A percentile compares a stretch with the other conserved stretches of the same genome.
Evolutionary conservation across 2,888 invertebrate genomes (phyloP).

Genomic region (Toxonevra muliebris): DNA sequence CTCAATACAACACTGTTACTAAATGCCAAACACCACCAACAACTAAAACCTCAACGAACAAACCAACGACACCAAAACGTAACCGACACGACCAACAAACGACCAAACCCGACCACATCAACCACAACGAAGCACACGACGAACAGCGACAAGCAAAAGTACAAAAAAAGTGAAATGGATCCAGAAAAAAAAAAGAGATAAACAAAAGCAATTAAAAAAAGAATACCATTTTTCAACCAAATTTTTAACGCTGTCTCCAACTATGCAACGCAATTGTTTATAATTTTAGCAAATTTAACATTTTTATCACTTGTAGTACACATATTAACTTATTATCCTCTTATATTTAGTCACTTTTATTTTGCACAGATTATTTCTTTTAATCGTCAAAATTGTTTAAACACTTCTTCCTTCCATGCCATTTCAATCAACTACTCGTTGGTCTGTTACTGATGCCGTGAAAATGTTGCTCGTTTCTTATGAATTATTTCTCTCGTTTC

Average conservation of each 20-base stretch:
- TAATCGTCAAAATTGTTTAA: slow-evolving; percentile 30
- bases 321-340: not conserved
- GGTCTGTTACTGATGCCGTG: slow-evolving; percentile 36
- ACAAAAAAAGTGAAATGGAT: slow-evolving; percentile 52
- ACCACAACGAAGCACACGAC: slow-evolving; percentile 27
- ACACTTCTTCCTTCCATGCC: slow-evolving; percentile 24
- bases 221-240: slow-evolving; percentile 33
- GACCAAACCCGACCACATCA: slow-evolving; percentile 35
- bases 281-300: not conserved
- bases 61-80: slow-evolving; percentile 38
- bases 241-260: not conserved
- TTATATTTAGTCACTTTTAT: slow-evolving; percentile 9
- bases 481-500: slow-evolving; percentile 28
- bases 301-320: slow-evolving; percentile 3
- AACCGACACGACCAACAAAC: slow-evolving; percentile 39
- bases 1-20: slow-evolving; percentile 25
- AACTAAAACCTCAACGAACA: slow-evolving; percentile 36
- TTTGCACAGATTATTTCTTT: slow-evolving; percentile 16
- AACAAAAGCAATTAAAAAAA: slow-evolving; percentile 61
- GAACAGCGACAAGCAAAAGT: slow-evolving; percentile 27
- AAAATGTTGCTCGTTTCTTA: slow-evolving; percentile 32
- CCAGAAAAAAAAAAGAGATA: slow-evolving; percentile 57
- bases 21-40: slow-evolving; percentile 29
- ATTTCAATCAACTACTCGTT: slow-evolving; percentile 29
- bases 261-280: not conserved